A percentile compares a stretch with the other conserved stretches of the same genome.
These are phyloP conservation scores for Formica aserva DNA, from an alignment of 2,888 invertebrate species.

Conservation along the genomic window DNA sequence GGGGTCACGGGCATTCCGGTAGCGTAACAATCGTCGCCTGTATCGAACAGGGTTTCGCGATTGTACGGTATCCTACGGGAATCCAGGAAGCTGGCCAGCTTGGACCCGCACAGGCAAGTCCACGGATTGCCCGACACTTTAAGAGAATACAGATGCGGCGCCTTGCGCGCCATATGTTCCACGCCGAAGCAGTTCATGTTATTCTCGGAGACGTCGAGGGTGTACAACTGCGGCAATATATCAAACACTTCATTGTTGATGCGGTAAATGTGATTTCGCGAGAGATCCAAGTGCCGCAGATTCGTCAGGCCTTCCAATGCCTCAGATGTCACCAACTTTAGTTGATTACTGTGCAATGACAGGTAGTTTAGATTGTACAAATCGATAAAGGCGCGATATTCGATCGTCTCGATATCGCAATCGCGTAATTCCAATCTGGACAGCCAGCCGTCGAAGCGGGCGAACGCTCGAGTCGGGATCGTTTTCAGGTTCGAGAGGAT, in stretches of 20 bases:
- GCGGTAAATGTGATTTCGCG: conserved; percentile 75
- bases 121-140: conserved; percentile 77
- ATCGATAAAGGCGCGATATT: conserved; percentile 71
- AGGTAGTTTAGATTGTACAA: conserved; percentile 72
- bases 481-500: conserved; percentile 71
- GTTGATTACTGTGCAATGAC: conserved; percentile 73
- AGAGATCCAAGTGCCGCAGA: conserved; percentile 71
- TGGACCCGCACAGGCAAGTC: conserved; percentile 77
- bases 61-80: conserved; percentile 71
- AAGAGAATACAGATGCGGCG: conserved; percentile 67
- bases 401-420: conserved; percentile 74
- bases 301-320: conserved; percentile 67
- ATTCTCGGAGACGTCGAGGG: conserved; percentile 75
- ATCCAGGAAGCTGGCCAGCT: conserved; percentile 71
- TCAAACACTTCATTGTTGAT: conserved; percentile 76
- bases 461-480: conserved; percentile 70
- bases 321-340: conserved; percentile 66
- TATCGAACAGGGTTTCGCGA: conserved; percentile 59
- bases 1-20: not conserved
- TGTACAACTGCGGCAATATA: conserved; percentile 64
- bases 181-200: conserved; percentile 77
- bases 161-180: conserved; percentile 68
- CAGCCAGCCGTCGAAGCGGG: conserved; percentile 74
- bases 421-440: conserved; percentile 74
- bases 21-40: conserved; percentile 61